Evolutionary conservation across 2,113 vertebrate species (phyloP), one percentile per base, ranked within the genome.

Genomic region (Pelusios castaneus): DNA sequence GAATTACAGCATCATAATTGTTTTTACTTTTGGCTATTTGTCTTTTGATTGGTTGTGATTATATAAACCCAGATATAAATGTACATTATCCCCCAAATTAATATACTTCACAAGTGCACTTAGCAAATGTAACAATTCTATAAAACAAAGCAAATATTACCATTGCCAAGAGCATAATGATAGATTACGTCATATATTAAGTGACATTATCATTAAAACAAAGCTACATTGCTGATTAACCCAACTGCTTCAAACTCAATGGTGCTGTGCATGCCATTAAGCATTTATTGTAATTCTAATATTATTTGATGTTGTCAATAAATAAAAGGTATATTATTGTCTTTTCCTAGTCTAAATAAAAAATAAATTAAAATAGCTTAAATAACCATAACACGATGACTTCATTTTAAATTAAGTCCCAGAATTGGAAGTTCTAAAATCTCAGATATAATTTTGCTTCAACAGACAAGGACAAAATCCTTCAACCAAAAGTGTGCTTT

Each of bases 251-350:
- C 70, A 63, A 49, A 78, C 31, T 78, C 21, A 77, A 49, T 16
- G 10, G 31, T 58, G 8, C 0, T 85, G 4, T 54, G 3, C 4
- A 43, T 47, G 1, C 11, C 76, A 70, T 86, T 60, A 86, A 91
- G 52, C 3, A 67, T 0, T 1, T 56, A 45, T 21, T 0, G 0
- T 78, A 41, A 45, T 13, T 77, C 16, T n/a, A 49, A 1, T 0
- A 0, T 2, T 16, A 47, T 84, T 82, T 73, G 41, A 49, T 12
- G 5, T 49, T 84, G 47, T 34, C 79, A 54, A 0, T 3, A 3
- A 52, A 10, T 54, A 24, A 92, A 84, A 85, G 0, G 1, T 56
- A 56, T 80, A 5, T 89, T 3, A 82, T 89, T 84, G 1, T n/a
- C 8, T 77, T 85, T 63, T 76, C 5, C 9, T 13, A 52, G 3